phyloP scores from a whole-genome alignment of 2,888 invertebrate genomes.

The Steinernema scapterisci region DNA sequence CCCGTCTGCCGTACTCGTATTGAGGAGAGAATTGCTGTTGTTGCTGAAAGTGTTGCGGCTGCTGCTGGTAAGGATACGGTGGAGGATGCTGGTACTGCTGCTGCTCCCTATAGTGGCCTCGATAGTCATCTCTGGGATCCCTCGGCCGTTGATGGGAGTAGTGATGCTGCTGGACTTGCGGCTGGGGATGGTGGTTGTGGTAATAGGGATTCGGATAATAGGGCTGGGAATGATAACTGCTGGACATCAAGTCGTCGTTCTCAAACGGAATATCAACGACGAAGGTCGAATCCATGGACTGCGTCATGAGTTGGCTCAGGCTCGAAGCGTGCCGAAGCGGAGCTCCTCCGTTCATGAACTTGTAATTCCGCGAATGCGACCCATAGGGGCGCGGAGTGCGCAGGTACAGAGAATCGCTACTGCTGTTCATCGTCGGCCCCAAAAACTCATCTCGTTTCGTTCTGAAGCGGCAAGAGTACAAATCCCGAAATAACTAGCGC shows the following conservation, averaged over 20 bases:
- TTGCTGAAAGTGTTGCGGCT: background rate
- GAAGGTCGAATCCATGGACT: conserved; percentile 7
- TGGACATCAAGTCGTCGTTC: conserved; percentile 16
- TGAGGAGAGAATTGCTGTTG: background rate
- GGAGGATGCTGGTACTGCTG: background rate
- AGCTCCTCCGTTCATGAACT: conserved; percentile 21
- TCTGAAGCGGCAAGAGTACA: background rate
- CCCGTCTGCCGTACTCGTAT: background rate
- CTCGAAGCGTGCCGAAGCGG: conserved; percentile 4
- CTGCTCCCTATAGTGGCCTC: background rate
- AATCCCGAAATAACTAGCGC: background rate
- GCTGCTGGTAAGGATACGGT: conserved; percentile 16
- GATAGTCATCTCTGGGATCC: background rate
- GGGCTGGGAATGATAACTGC: conserved; percentile 24
- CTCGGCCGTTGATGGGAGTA: background rate
- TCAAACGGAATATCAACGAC: conserved; percentile 18
- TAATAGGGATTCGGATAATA: conserved; percentile 14
- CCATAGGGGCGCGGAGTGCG: conserved; percentile 26
- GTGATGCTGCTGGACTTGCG: background rate
- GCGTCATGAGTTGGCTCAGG: conserved; percentile 7
- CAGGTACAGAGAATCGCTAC: conserved; percentile 12
- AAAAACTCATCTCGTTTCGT: conserved; percentile 6
- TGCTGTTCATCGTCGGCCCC: background rate
- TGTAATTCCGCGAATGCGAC: conserved; percentile 27
- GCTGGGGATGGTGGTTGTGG: background rate